A percentile compares a stretch with the other conserved stretches of the same genome.
Conservation (phyloP, 2,113 vertebrate species). For the Anthoscopus minutus region DNA sequence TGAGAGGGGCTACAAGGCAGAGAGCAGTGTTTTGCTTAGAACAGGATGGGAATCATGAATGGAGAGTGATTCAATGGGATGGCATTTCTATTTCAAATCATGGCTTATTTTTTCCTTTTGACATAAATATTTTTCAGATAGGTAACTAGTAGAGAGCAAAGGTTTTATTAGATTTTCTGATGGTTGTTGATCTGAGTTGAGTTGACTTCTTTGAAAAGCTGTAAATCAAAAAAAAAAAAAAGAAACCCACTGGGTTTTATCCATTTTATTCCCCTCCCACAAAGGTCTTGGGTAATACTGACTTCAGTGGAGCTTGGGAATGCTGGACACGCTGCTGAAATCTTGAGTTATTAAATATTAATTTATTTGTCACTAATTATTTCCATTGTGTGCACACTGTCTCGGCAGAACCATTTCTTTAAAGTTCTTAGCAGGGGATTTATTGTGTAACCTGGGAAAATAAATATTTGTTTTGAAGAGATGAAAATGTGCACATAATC, state of each 20-base stretch:
- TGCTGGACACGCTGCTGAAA: constrained; percentile 53
- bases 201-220: constrained; percentile 32
- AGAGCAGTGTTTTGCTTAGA: constrained; percentile 5
- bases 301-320: constrained; percentile 28
- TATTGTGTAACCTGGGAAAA: not conserved
- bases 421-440: constrained; percentile 33
- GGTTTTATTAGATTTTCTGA: constrained; percentile 27
- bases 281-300: constrained; percentile 41
- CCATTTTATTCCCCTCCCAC: constrained; percentile 42
- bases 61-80: constrained; percentile 18
- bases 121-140: constrained; percentile 36
- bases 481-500: constrained; percentile 44
- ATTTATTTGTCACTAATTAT: constrained; percentile 71
- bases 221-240: constrained; percentile 38
- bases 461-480: constrained; percentile 36
- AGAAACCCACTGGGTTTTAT: constrained; percentile 25
- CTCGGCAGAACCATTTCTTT: constrained; percentile 24
- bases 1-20: constrained; percentile 4
- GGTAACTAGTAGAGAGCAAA: constrained; percentile 41
- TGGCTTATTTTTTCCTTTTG: constrained; percentile 40
- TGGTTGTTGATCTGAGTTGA: constrained; percentile 27
- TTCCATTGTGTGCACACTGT: constrained; percentile 70
- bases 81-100: constrained; percentile 39
- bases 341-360: constrained; percentile 64
- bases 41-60: not conserved